Conservation (phyloP, 23 tunicate genomes). For the Halocynthia roretzi region DNA sequence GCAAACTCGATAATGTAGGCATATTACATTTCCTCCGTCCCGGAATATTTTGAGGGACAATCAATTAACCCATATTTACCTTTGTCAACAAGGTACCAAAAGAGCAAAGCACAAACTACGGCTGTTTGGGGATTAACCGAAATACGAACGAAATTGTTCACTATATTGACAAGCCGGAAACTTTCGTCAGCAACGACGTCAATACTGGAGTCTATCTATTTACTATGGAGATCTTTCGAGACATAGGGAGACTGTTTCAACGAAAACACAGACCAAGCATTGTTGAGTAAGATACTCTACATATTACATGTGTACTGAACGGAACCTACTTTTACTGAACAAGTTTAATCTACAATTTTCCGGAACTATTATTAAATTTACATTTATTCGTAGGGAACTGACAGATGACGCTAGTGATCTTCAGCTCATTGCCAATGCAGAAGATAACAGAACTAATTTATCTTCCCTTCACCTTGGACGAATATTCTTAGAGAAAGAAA, state of each 20-base stretch:
- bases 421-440: too few species aligned
- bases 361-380: too few species aligned
- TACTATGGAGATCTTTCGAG: constrained; percentile 31
- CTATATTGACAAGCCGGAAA: constrained; percentile 88
- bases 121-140: constrained; percentile 84
- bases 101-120: constrained; percentile 74
- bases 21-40: background rate
- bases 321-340: too few species aligned
- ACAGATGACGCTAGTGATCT: too few species aligned
- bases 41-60: background rate
- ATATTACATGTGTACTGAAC: too few species aligned
- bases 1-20: too few species aligned
- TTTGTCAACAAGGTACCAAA: constrained; percentile 54
- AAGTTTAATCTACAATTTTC: too few species aligned
- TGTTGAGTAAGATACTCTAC: background rate
- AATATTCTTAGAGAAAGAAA: constrained; percentile 62
- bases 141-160: constrained; percentile 82
- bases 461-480: background rate
- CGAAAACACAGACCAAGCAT: constrained; percentile 29
- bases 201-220: constrained; percentile 90
- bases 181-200: constrained; percentile 73
- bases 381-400: too few species aligned
- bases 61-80: background rate
- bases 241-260: constrained; percentile 60
- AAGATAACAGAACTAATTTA: too few species aligned